These are phyloP conservation scores for Sitophilus oryzae DNA, from an alignment of 1,140 invertebrate species.

Conservation along the genomic window DNA sequence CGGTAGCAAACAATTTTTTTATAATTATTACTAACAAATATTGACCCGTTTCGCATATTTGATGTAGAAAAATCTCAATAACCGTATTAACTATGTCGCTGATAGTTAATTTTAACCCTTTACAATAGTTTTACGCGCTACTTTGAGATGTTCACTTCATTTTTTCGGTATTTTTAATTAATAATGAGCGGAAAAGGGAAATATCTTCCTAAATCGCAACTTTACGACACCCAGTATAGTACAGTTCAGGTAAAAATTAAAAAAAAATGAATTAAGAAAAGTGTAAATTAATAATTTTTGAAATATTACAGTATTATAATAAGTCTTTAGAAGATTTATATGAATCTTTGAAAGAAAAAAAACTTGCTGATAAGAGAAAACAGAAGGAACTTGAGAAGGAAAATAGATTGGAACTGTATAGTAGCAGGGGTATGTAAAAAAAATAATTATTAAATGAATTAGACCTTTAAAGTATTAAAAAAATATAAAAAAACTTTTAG, in stretches of 20 bases:
- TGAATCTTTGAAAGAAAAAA: conserved; percentile 36
- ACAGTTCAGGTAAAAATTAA: conserved; percentile 25
- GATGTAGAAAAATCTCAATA: background rate
- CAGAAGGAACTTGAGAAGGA: conserved; percentile 64
- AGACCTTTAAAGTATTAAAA: background rate
- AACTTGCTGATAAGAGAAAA: conserved; percentile 63
- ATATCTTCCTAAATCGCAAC: conserved; percentile 20
- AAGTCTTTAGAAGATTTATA: conserved; percentile 30
- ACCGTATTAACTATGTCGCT: background rate
- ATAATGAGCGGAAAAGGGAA: conserved; percentile 24
- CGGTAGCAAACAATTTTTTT: too few relatives aligned
- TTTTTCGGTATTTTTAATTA: background rate
- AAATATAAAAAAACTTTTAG: background rate
- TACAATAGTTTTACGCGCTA: background rate
- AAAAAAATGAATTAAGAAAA: background rate
- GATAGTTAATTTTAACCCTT: background rate
- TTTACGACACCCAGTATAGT: conserved; percentile 25
- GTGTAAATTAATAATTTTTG: background rate
- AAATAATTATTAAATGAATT: background rate
- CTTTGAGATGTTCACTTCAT: background rate
- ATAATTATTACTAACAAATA: too few relatives aligned
- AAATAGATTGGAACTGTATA: conserved; percentile 50
- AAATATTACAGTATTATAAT: conserved; percentile 21
- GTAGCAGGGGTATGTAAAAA: conserved; percentile 46
- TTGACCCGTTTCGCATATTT: background rate